These are phyloP conservation scores for Aix galericulata DNA, from an alignment of 2,113 vertebrate genomes.

Conservation along the genomic window DNA sequence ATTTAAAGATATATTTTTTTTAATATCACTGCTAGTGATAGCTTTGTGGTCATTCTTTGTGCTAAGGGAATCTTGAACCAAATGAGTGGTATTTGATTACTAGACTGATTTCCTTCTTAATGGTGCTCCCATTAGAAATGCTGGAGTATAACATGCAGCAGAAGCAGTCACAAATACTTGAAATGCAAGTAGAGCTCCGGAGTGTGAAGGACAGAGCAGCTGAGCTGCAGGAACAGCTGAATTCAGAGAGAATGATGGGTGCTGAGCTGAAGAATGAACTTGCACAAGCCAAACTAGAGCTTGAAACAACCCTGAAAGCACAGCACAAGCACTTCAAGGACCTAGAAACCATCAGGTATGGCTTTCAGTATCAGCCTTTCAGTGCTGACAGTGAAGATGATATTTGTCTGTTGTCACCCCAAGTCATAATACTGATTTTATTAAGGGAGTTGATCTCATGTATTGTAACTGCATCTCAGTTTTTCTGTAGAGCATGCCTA, in stretches of 20 bases:
- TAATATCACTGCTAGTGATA: background rate
- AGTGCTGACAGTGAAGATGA: background rate
- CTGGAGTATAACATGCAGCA: conserved; percentile 72
- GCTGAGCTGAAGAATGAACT: conserved; percentile 88
- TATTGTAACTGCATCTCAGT: background rate
- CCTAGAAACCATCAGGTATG: conserved; percentile 89
- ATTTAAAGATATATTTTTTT: background rate
- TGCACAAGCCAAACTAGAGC: conserved; percentile 88
- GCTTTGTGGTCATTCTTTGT: background rate
- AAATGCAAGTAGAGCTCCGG: conserved; percentile 78
- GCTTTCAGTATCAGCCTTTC: background rate
- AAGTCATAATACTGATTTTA: background rate
- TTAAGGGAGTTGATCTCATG: background rate
- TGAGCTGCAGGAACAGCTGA: conserved; percentile 78
- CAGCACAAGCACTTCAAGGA: conserved; percentile 93
- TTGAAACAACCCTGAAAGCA: conserved; percentile 87
- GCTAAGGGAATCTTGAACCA: background rate
- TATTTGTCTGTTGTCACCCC: background rate
- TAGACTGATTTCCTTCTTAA: background rate
- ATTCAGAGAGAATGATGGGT: conserved; percentile 75
- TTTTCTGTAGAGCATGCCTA: background rate
- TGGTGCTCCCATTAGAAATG: conserved; percentile 56
- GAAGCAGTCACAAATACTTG: conserved; percentile 75
- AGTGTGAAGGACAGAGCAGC: conserved; percentile 64
- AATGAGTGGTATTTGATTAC: background rate